Evolutionary conservation across 2,797 vertebrate species (phyloP), one percentile per base, ranked within the genome.

Genomic region (Phrynocephalus vlangalii): DNA sequence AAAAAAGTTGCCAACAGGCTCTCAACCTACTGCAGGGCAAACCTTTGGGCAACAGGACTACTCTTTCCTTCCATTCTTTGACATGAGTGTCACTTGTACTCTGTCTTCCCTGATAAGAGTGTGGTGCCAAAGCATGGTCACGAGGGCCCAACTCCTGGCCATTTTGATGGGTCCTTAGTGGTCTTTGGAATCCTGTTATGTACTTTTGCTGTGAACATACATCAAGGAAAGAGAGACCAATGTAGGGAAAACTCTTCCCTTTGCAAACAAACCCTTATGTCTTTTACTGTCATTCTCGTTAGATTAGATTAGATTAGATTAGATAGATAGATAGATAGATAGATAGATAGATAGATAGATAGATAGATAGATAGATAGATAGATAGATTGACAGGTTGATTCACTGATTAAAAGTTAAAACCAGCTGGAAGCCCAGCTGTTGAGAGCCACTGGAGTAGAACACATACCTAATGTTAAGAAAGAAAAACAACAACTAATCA

Each of bases 201-300:
- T 78, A 22, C 7, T 70, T 71, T 82, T 85, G 72, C 79, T 66
- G 86, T 33, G 33, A 79, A 85, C 0, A 79, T 89, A 86, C 79
- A 83, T 78, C 30, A 87, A 44, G 73, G 20, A 79, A n/a, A 82
- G 18, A 7, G 44, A 38, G 11, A 44, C 5, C 71, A 68, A 82
- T 63, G n/a, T 22, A 3, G 0, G 0, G 8, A 56, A 1, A 30
- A 8, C 16, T 79, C 50, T 86, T 82, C 56, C 44, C 56, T 60
- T 44, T 81, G 20, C 0, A 0, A 1, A 67, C 16, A 76, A 4
- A 28, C 16, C 44, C 67, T 20, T 83, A 1, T 30, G 16, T 82
- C 82, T 73, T 3, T 48, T 38, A 33, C 33, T 33, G 33, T 18
- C 60, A 63, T 63, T 18, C 16, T 20, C 15, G 20, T 16, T 20